These are phyloP conservation scores for Apostichopus parvimensis DNA, from an alignment of 35 echinoderm and acorn worm genomes.

Conservation along the genomic window DNA sequence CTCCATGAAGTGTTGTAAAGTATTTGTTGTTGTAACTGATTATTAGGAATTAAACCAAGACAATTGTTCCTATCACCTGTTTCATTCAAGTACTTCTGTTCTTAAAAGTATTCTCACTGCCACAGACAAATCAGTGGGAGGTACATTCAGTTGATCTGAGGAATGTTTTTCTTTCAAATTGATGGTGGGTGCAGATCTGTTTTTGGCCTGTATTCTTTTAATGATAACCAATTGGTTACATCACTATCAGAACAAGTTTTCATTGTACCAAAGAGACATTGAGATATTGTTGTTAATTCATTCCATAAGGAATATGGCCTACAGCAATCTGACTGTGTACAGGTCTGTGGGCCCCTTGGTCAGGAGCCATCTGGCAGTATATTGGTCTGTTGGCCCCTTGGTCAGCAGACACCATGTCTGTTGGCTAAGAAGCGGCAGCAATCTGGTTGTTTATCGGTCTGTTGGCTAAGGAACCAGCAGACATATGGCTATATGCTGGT, in stretches of 20 bases:
- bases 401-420: no score
- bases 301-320: no score
- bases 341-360: no score
- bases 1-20: background rate
- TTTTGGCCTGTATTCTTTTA: background rate
- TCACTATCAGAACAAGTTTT: no score
- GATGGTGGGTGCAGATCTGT: background rate
- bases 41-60: background rate
- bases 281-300: background rate
- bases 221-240: background rate
- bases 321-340: no score
- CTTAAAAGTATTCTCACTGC: background rate
- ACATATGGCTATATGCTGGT: no score
- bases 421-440: no score
- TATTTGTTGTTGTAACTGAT: conserved; percentile 50
- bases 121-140: background rate
- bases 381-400: no score
- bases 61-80: conserved; percentile 36
- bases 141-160: background rate
- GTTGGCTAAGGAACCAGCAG: no score
- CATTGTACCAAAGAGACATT: background rate
- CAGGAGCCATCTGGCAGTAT: no score
- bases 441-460: no score
- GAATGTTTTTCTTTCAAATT: conserved; percentile 23
- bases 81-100: background rate